Conservation (phyloP, 23 tunicate genomes). For the Phallusia fumigata region DNA sequence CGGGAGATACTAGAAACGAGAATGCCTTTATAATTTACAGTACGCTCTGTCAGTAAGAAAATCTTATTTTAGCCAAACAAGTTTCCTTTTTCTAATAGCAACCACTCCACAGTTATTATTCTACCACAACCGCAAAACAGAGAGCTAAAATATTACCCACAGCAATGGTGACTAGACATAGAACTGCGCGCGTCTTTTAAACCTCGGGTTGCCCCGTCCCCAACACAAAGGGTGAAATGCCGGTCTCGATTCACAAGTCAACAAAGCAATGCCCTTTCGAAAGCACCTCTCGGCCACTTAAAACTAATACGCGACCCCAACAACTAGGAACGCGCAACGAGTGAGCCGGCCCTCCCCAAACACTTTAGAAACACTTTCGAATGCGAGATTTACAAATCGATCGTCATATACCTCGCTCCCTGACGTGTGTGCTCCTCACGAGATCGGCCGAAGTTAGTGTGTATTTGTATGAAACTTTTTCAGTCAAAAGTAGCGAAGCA, state of each 20-base stretch:
- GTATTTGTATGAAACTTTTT: too few species aligned
- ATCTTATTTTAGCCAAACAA: too few species aligned
- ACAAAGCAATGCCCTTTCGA: not conserved
- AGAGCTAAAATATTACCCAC: too few species aligned
- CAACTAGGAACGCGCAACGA: not conserved
- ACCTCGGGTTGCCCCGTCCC: not conserved
- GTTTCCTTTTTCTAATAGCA: too few species aligned
- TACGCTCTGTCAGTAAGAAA: too few species aligned
- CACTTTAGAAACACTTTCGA: conserved; percentile 30
- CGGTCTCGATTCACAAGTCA: not conserved
- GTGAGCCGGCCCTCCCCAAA: not conserved
- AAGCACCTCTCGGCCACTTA: not conserved
- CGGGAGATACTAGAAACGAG: too few species aligned
- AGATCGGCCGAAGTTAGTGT: too few species aligned
- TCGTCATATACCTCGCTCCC: not conserved
- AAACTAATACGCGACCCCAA: not conserved
- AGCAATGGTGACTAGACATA: too few species aligned
- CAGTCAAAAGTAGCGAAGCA: too few species aligned
- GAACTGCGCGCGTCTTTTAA: not conserved
- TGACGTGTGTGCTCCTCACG: not conserved
- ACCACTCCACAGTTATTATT: too few species aligned
- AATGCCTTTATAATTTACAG: too few species aligned
- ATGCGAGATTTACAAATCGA: conserved; percentile 12
- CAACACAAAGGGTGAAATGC: not conserved
- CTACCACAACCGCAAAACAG: too few species aligned